Percentiles rank a stretch among this genome's conserved stretches.
Evolutionary conservation across 2,113 vertebrate genomes (phyloP).

Genomic region (Globicephala melas): DNA sequence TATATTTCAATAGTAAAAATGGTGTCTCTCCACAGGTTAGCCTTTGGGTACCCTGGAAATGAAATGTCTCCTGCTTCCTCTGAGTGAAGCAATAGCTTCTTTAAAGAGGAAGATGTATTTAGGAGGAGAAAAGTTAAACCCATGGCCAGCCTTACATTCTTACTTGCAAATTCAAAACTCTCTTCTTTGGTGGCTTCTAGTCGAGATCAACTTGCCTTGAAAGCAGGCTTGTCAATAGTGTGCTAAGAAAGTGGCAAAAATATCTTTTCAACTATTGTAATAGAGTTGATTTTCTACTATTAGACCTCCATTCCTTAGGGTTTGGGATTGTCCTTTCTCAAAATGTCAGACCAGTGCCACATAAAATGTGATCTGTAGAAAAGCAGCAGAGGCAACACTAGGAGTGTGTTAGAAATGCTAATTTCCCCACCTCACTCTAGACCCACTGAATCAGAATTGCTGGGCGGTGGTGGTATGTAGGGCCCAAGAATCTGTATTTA

Average conservation of each 20-base stretch:
- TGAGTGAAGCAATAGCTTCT: background rate
- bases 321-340: background rate
- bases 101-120: background rate
- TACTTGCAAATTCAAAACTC: background rate
- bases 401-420: background rate
- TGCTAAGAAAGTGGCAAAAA: background rate
- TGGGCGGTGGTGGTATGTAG: background rate
- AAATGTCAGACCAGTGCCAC: background rate
- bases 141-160: background rate
- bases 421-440: background rate
- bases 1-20: background rate
- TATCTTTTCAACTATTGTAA: background rate
- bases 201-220: background rate
- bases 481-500: background rate
- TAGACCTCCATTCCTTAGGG: background rate
- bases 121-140: background rate
- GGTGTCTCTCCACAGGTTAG: background rate
- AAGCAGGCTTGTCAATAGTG: background rate
- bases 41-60: background rate
- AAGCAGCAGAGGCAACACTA: background rate
- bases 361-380: background rate
- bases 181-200: background rate
- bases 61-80: background rate
- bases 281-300: background rate
- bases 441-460: background rate